phyloP scores from a whole-genome alignment of 2,888 invertebrate genomes.

The Graphium colonna region DNA sequence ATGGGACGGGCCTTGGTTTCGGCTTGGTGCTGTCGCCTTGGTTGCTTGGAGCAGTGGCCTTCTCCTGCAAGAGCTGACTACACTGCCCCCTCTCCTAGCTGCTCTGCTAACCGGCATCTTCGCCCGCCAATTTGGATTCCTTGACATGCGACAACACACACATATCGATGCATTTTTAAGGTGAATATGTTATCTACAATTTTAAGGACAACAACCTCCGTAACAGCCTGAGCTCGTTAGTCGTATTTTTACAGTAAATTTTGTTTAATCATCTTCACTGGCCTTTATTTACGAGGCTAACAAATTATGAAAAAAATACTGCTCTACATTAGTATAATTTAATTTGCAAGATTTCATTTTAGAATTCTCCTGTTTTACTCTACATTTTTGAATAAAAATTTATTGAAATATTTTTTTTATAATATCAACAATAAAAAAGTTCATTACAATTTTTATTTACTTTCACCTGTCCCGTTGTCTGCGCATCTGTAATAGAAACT shows the following conservation, averaged over 20 bases:
- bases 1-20: slow-evolving; percentile 59
- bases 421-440: too few species aligned
- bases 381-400: too few species aligned
- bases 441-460: too few species aligned
- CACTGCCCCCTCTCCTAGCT: slow-evolving; percentile 58
- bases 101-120: slow-evolving; percentile 60
- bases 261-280: too few species aligned
- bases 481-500: too few species aligned
- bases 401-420: too few species aligned
- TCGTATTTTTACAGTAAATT: not conserved
- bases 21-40: slow-evolving; percentile 43
- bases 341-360: too few species aligned
- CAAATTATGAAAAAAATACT: not conserved
- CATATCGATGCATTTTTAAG: slow-evolving; percentile 60
- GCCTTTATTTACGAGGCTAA: not conserved
- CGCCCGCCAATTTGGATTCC: slow-evolving; percentile 54
- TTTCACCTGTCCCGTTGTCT: too few species aligned
- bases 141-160: slow-evolving; percentile 59
- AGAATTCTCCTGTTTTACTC: too few species aligned
- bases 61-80: slow-evolving; percentile 47
- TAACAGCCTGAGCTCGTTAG: not conserved
- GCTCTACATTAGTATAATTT: too few species aligned
- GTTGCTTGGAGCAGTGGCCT: slow-evolving; percentile 59
- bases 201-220: not conserved
- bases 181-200: slow-evolving; percentile 35